Conservation (phyloP, 2,797 vertebrate species). For the Adelosebastes latens region DNA sequence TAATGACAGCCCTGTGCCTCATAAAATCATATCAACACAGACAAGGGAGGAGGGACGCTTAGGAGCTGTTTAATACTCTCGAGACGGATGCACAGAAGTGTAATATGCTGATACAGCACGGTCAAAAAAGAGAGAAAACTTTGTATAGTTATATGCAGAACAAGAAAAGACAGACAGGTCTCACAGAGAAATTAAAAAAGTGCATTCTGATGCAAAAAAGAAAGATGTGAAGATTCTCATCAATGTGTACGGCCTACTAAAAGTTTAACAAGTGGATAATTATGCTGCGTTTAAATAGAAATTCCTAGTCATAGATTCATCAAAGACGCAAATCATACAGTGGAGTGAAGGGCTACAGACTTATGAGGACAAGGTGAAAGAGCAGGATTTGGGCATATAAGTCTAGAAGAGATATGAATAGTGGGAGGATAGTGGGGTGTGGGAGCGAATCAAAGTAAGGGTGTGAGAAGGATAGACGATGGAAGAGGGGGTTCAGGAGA, state of each 20-base stretch:
- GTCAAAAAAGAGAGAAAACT: not conserved
- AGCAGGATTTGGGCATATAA: not conserved
- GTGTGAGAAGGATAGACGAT: slow-evolving; percentile 15
- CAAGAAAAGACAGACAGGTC: not conserved
- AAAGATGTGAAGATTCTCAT: not conserved
- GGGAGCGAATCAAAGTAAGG: slow-evolving; percentile 17
- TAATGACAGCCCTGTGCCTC: slow-evolving; percentile 68
- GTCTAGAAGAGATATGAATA: not conserved
- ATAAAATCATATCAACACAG: slow-evolving; percentile 64
- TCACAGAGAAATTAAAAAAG: not conserved
- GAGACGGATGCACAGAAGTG: not conserved
- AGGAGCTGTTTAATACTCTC: slow-evolving; percentile 22
- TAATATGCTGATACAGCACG: not conserved
- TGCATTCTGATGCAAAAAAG: not conserved
- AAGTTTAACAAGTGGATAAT: not conserved
- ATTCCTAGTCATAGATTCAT: not conserved
- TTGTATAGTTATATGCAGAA: not conserved
- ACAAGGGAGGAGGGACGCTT: slow-evolving; percentile 32
- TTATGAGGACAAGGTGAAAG: not conserved
- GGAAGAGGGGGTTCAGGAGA: slow-evolving; percentile 33
- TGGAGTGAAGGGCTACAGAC: not conserved
- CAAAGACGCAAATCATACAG: not conserved
- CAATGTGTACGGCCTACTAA: not conserved
- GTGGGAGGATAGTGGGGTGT: not conserved
- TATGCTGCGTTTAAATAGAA: not conserved